Conservation (phyloP, 2,888 invertebrate species). For the Galerucella calmariensis region DNA sequence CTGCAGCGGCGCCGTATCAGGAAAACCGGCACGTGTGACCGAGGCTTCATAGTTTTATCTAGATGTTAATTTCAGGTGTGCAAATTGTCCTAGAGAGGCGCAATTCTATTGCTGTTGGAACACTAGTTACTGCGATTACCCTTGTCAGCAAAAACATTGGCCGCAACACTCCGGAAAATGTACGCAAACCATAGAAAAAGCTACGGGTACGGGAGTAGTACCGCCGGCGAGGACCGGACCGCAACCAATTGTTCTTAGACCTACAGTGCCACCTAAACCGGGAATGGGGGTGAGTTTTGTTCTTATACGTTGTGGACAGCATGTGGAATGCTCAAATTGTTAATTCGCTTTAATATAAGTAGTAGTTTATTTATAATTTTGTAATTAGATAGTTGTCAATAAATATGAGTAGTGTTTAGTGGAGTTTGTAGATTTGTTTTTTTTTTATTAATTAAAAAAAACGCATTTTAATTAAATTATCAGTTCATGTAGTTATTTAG, state of each 20-base stretch:
- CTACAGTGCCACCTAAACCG: conserved; percentile 49
- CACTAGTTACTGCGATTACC: conserved; percentile 91
- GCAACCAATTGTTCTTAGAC: conserved; percentile 52
- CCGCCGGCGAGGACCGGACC: conserved; percentile 41
- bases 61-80: conserved; percentile 71
- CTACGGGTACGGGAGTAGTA: conserved; percentile 33
- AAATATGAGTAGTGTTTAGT: no score
- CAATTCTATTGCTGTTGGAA: conserved; percentile 97
- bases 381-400: no score
- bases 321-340: not conserved
- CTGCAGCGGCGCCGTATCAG: no score
- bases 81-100: conserved; percentile 87
- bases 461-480: no score
- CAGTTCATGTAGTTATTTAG: no score
- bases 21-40: no score
- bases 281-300: conserved; percentile 53
- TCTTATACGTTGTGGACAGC: conserved; percentile 36
- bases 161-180: conserved; percentile 76
- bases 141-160: conserved; percentile 91
- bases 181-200: conserved; percentile 62
- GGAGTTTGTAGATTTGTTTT: no score
- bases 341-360: no score
- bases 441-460: no score
- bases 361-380: no score
- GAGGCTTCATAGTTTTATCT: no score